These are phyloP conservation scores for Amblyopsis hoosieri DNA, from an alignment of 2,797 vertebrate genomes.

Conservation along the genomic window DNA sequence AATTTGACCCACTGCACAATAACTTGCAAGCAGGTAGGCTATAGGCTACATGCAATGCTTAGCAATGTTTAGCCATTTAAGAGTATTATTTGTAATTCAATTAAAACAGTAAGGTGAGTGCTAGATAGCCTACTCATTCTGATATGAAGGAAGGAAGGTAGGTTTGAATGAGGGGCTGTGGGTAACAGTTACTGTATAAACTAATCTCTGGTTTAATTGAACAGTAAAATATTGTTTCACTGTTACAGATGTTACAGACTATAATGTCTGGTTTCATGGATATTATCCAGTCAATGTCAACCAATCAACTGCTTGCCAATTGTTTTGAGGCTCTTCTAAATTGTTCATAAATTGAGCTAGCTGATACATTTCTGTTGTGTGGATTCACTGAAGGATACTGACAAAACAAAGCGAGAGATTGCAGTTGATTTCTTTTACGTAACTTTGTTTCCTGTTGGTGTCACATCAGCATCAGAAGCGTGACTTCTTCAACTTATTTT, in stretches of 20 bases:
- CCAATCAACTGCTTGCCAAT: not conserved
- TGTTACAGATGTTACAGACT: conserved; percentile 10
- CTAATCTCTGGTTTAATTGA: conserved; percentile 40
- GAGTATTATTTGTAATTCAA: too few species aligned
- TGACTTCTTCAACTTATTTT: conserved; percentile 41
- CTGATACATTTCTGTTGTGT: not conserved
- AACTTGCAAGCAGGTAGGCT: too few species aligned
- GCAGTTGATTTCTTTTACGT: conserved; percentile 34
- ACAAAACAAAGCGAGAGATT: conserved; percentile 22
- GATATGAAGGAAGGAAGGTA: conserved; percentile 49
- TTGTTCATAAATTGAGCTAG: not conserved
- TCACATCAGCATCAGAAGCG: conserved; percentile 16
- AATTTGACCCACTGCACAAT: too few species aligned
- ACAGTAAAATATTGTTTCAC: conserved; percentile 19
- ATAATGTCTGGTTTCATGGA: not conserved
- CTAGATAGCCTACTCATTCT: conserved; percentile 17
- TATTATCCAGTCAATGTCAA: conserved; percentile 3
- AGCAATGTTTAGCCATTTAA: too few species aligned
- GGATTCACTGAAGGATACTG: conserved; percentile 22
- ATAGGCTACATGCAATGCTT: too few species aligned
- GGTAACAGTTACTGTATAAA: conserved; percentile 63
- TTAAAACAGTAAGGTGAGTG: too few species aligned
- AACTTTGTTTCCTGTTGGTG: conserved; percentile 57
- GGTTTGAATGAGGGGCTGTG: conserved; percentile 43
- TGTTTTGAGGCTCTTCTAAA: not conserved